Evolutionary conservation across 1,140 invertebrate species (phyloP), one percentile per base, ranked within the genome.

Genomic region (Atta colombica): DNA sequence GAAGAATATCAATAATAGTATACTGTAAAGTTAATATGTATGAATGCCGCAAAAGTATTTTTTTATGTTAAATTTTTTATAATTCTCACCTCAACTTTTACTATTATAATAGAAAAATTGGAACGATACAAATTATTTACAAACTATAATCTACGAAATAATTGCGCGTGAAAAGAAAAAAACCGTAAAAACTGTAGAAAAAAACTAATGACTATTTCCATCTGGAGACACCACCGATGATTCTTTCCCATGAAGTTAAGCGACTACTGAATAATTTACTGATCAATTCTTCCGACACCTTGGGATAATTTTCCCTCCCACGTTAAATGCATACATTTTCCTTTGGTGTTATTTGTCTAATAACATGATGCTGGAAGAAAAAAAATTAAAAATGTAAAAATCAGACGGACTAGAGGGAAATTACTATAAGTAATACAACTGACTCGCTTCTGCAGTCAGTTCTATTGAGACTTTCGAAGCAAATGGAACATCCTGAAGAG

Each of bases 401-500:
- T 63, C 21, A 2, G 8, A n/a, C 3, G 7, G 5, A 53, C 6
- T 68, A 2, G 6, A 53, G 7, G 1, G 21, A 55, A 35, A 4
- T n/a, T n/a, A 12, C 6, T 68, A 18, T n/a, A 55, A 80, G 4
- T 25, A 68, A 53, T 5, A 65, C 8, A 65, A 51, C 3, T 16
- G 39, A 0, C 6, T 66, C 18, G 63, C 12, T 53, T 55, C 28
- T 31, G 5, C 7, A 25, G 49, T 58, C 31, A 68, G 45, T 74
- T 55, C 28, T 55, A 14, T 53, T 71, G n/a, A 69, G 2, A 51
- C 14, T 21, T n/a, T 69, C 21, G 12, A 69, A 71, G 21, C 51
- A 80, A 55, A 80, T 80, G 63, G 77, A 80, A 80, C 49, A 58
- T 55, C 31, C 31, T 4, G 49, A 69, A 45, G 49, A 80, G 3